Percentiles rank a stretch among this genome's conserved stretches.
Evolutionary conservation across 2,113 vertebrate species (phyloP).

Genomic region (Aphelocoma coerulescens): DNA sequence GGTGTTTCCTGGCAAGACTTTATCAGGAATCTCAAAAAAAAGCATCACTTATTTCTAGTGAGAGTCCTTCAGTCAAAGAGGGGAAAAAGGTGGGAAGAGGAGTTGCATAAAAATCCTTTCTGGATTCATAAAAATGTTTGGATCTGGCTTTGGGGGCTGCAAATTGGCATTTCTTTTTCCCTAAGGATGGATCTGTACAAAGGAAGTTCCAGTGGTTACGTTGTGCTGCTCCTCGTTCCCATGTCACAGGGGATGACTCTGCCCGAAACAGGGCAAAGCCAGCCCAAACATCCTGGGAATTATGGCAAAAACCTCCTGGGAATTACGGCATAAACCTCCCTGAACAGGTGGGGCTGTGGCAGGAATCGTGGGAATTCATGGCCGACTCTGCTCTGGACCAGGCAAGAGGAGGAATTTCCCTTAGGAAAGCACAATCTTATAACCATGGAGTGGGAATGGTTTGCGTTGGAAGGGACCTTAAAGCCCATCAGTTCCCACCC

Average conservation of each 20-base stretch:
- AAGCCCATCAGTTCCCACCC: rapidly evolving
- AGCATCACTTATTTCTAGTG: not conserved
- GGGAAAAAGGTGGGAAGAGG: not conserved
- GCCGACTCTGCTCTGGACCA: not conserved
- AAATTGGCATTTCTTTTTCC: not conserved
- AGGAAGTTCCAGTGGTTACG: rapidly evolving
- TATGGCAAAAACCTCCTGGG: not conserved
- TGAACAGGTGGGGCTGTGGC: not conserved
- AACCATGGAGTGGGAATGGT: not conserved
- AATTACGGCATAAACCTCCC: not conserved
- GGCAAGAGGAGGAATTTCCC: not conserved
- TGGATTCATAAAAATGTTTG: not conserved
- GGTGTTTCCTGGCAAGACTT: not conserved
- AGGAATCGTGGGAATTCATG: rapidly evolving
- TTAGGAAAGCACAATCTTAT: not conserved
- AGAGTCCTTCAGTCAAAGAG: not conserved
- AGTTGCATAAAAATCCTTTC: not conserved
- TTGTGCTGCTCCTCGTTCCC: rapidly evolving
- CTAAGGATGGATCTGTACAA: too few species aligned
- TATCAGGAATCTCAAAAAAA: not conserved
- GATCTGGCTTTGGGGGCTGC: not conserved
- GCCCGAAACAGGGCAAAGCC: not conserved
- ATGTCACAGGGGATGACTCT: not conserved
- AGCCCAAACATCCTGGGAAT: not conserved
- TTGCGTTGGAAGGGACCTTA: not conserved